Percentiles rank a stretch among this genome's conserved stretches.
phyloP scores from a whole-genome alignment of 2,113 vertebrate species.

The Takifugu flavidus region DNA sequence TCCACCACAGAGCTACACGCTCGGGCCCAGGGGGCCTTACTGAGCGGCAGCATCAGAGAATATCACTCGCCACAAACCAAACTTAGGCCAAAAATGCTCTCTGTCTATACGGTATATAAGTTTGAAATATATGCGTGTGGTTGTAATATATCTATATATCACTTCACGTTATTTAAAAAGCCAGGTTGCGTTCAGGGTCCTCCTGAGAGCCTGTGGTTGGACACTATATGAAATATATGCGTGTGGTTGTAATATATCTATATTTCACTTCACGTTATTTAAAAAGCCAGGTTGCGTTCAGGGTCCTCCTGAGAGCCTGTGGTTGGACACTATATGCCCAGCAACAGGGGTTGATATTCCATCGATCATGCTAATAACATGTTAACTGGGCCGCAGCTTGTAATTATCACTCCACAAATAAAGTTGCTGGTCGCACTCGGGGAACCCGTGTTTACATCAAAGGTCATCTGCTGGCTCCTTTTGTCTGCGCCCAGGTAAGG shows the following conservation, averaged over 20 bases:
- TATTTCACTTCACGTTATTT: not conserved
- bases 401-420: slow-evolving; percentile 74
- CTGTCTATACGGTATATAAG: slow-evolving; percentile 6
- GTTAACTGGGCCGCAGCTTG: slow-evolving; percentile 40
- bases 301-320: slow-evolving; percentile 39
- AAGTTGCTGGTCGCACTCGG: slow-evolving; percentile 42
- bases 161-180: not conserved
- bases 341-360: slow-evolving; percentile 56
- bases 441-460: slow-evolving; percentile 33
- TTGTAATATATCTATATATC: not conserved
- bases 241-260: no score
- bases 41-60: slow-evolving; percentile 15
- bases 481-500: no score
- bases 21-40: slow-evolving; percentile 30
- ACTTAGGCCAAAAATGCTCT: not conserved
- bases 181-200: slow-evolving; percentile 5
- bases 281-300: not conserved
- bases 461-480: slow-evolving; percentile 21
- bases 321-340: slow-evolving; percentile 52
- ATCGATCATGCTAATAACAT: slow-evolving; percentile 76
- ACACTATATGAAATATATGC: slow-evolving; percentile 14
- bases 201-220: slow-evolving; percentile 46
- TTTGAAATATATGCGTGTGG: not conserved
- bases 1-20: slow-evolving; percentile 59
- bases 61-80: slow-evolving; percentile 44